Evolutionary conservation across 2,888 invertebrate genomes (phyloP), one percentile per base, ranked within the genome.

Genomic region (Acleris holmiana): DNA sequence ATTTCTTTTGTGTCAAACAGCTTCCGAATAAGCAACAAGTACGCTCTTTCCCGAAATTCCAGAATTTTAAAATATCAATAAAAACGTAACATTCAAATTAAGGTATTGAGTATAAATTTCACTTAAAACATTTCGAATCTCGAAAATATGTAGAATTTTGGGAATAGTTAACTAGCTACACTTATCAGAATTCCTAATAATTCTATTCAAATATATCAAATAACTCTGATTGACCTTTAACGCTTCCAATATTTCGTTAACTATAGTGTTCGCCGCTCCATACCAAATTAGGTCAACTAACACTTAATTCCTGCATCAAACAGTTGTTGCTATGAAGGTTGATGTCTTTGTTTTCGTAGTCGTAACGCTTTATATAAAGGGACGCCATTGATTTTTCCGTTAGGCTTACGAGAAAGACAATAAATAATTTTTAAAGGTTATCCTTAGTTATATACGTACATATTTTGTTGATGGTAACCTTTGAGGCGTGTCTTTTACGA

Each of bases 261-360:
- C 21, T 29, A 41, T n/a, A 4, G n/a, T 18, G 49, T 23, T 13
- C 50, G 50, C 50, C 50, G 41, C 41, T 40, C 13, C 21, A 21
- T n/a, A 51, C 10, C 10, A 35, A 54, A 41, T 55, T 55, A n/a
- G 55, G 55, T 55, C 55, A 55, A 41, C 54, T 54, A 29, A 55
- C 44, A 40, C 44, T 44, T 17, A 55, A 55, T 55, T 55, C 40
- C n/a, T 41, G 55, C 44, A 55, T 55, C 23, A 41, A 54, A 23
- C 4, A n/a, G 2, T 17, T n/a, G 7, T 17, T 55, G 29, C 29
- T 29, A 29, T 29, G 29, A 54, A 44, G 6, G 44, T 44, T 7
- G 44, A 44, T n/a, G 15, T n/a, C 44, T 44, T 44, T 15, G n/a
- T 44, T 44, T n/a, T 15, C 6, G 44, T 44, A 7, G 35, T 35